Evolutionary conservation across 2,888 invertebrate genomes (phyloP), one percentile per base, ranked within the genome.

Genomic region (Ophion slaviceki): DNA sequence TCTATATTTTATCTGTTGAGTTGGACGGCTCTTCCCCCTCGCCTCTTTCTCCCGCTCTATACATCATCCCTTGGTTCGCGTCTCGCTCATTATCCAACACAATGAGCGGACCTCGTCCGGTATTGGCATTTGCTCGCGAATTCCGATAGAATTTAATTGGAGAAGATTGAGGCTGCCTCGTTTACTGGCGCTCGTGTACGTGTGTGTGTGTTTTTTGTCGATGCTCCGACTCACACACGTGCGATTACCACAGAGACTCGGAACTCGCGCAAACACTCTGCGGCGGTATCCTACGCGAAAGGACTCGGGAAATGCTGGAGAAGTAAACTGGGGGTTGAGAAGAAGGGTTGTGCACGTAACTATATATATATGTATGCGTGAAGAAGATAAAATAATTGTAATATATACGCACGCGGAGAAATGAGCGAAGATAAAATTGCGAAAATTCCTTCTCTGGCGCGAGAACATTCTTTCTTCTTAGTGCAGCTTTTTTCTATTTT

Each of bases 71-170:
- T 91, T 32, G 45, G 28, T 64, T 61, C 61, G 75, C 61, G 72
- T 82, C 62, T 72, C 80, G 79, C 85, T 93, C 93, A 93, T 93
- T 93, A 93, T 92, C 91, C 90, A 88, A 90, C 90, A 93, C 91
- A 92, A 93, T 93, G 92, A 92, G 89, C 89, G 88, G 80, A 74
- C 88, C 88, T 87, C 89, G 89, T 90, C 89, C 90, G 92, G 92
- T 92, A 93, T 93, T 93, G 93, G 92, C 92, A 92, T 93, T 92
- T 91, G 90, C 90, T 90, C 90, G 90, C 90, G 89, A 92, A 93
- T 93, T 92, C 93, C 93, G 90, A 93, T 93, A 91, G 92, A 93
- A 93, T 93, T 92, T 93, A 93, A 93, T 93, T 93, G 93, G 92
- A 92, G 92, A 91, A 92, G 91, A 91, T 92, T 89, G 91, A 89